These are phyloP conservation scores for Oryctolagus cuniculus DNA, from an alignment of 2,113 vertebrate species.

Conservation along the genomic window mOryCun1.1 NC_091435.1:75273501-75274000, in stretches of 20 bases:
- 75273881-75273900: neutral
- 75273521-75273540: too few species aligned
- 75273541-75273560: too few species aligned
- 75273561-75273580: too few species aligned
- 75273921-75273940: neutral
- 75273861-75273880: neutral
- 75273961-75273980: conserved; percentile 3
- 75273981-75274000: neutral
- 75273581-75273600: too few species aligned
- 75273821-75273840: neutral
- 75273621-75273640: too few species aligned
- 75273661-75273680: too few species aligned
- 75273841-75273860: neutral
- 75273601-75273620: too few species aligned
- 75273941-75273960: neutral
- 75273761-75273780: conserved; percentile 32
- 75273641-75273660: too few species aligned
- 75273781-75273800: neutral
- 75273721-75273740: neutral
- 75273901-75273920: neutral
- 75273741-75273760: neutral
- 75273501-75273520: neutral
- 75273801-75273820: conserved; percentile 2
- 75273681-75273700: too few species aligned
- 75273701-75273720: too few species aligned